phyloP scores from a whole-genome alignment of 2,888 invertebrate species.

The Orchesellides sinensis region DNA sequence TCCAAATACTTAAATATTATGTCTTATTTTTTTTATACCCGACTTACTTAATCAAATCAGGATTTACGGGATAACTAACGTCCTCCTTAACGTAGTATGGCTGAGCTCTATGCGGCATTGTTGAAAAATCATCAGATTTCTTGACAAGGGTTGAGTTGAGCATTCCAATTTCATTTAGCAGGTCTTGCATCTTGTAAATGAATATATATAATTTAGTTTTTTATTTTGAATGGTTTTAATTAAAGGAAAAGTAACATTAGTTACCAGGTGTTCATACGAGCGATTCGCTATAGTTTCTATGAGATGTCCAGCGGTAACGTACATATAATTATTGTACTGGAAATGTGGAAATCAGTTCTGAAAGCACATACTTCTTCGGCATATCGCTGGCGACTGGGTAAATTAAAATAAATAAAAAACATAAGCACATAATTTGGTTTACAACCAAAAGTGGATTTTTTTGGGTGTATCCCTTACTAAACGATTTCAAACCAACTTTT shows the following conservation, averaged over 20 bases:
- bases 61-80: constrained; percentile 29
- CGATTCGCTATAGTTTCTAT: constrained; percentile 47
- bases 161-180: constrained; percentile 68
- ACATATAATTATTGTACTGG: constrained; percentile 65
- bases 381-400: constrained; percentile 62
- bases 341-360: constrained; percentile 58
- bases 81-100: constrained; percentile 57
- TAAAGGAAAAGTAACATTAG: no score
- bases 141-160: constrained; percentile 37
- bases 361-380: constrained; percentile 47
- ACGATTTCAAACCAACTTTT: constrained; percentile 32
- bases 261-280: constrained; percentile 47
- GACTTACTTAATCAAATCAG: constrained; percentile 54
- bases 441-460: not conserved
- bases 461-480: constrained; percentile 34
- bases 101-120: constrained; percentile 34
- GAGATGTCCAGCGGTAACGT: constrained; percentile 47
- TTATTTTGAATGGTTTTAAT: no score
- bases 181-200: not conserved
- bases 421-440: no score
- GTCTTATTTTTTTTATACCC: no score
- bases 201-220: no score
- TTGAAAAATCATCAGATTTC: constrained; percentile 34
- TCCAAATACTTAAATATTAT: no score
- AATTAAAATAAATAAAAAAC: not conserved